Conservation (phyloP, 1,140 invertebrate species). For the Caenorhabditis latens region DNA sequence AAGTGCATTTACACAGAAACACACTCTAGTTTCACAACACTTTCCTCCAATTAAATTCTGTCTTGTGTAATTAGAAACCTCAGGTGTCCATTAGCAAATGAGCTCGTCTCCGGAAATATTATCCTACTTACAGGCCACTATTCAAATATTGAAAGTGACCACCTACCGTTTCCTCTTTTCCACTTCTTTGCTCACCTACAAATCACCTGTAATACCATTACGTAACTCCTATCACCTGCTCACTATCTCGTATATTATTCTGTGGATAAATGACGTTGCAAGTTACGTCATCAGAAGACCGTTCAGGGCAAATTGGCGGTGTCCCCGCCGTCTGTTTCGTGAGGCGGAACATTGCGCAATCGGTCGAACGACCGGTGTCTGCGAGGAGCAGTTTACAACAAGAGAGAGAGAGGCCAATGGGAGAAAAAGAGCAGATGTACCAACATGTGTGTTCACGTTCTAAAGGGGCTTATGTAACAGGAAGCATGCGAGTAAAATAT, state of each 20-base stretch:
- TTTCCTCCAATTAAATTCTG: background rate
- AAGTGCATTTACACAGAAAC: no score
- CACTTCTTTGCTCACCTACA: background rate
- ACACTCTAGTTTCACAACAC: background rate
- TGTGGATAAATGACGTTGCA: background rate
- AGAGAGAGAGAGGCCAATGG: background rate
- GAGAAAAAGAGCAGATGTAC: slow-evolving; percentile 34
- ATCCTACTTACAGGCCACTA: background rate
- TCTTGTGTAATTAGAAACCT: background rate
- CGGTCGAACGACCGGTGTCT: slow-evolving; percentile 5
- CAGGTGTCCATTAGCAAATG: slow-evolving; percentile 27
- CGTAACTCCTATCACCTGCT: slow-evolving; percentile 27
- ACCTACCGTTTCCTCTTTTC: background rate
- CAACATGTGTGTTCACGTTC: slow-evolving; percentile 45
- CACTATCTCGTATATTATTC: slow-evolving; percentile 3
- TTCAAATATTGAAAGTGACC: background rate
- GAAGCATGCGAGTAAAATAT: slow-evolving; percentile 49
- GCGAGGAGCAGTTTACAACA: background rate
- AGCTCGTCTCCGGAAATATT: background rate
- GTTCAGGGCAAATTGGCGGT: slow-evolving; percentile 13
- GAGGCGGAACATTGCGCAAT: slow-evolving; percentile 37
- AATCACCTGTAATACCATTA: slow-evolving; percentile 22
- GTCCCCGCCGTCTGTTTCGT: background rate
- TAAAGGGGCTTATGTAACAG: slow-evolving; percentile 50
- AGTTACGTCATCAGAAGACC: slow-evolving; percentile 10